Evolutionary conservation across 1,140 invertebrate species (phyloP), one percentile per base, ranked within the genome.

Genomic region (Leptinotarsa undecemlineata): DNA sequence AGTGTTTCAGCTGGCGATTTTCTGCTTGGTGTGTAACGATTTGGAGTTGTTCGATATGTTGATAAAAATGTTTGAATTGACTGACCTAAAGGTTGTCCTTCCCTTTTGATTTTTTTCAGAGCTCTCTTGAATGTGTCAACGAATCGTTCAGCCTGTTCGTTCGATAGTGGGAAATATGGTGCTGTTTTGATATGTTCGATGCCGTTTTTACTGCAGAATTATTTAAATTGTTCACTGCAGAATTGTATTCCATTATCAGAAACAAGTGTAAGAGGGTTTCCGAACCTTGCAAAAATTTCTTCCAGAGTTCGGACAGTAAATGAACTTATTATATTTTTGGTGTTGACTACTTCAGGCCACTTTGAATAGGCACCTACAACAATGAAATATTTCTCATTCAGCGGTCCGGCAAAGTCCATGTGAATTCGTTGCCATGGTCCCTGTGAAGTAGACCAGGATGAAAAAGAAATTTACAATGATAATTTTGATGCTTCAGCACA

Each of bases 371-470:
- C 20, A 42, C 47, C 66, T 8, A 68, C 66, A 26, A 68, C n/a
- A 42, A 68, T 68, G 17, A 68, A 68, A 68, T 1, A 68, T 13
- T 21, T 5, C 11, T 26, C 66, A 23, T 68, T 68, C 13, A 26
- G 6, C n/a, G 66, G 66, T 68, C 66, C 66, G 5, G 26, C 3
- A 33, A 68, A 68, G 14, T 68, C 66, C 13, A 68, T 33, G 33
- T 68, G 66, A 13, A 68, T 6, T 33, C 66, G 19, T 17, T 21
- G 19, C 66, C 66, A 68, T 8, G 66, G 19, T 14, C 66, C 26
- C 13, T 21, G 20, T 14, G 19, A 3, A 8, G 26, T 23, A 26
- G 66, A n/a, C 66, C 66, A 68, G 6, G 66, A 23, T 13, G 2
- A 17, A n/a, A 68, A 42, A 2, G 6, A 0, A 23, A n/a, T n/a